Conservation (phyloP, 92 coral and sea anemone genomes). For the Umimayanthus kanabou region DNA sequence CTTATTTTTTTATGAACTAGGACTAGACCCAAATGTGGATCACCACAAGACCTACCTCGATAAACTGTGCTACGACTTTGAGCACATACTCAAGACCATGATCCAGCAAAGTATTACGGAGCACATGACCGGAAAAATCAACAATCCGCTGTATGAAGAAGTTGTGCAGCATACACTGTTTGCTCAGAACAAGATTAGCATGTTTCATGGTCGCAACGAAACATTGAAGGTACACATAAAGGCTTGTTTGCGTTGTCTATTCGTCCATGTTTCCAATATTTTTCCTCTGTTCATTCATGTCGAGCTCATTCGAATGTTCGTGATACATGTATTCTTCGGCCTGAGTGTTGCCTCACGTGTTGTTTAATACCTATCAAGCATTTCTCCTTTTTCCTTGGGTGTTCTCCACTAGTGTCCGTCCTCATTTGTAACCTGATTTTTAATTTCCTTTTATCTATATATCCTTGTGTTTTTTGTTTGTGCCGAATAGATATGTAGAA, state of each 20-base stretch:
- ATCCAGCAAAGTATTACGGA: constrained; percentile 65
- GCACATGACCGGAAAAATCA: constrained; percentile 55
- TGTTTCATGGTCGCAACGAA: constrained; percentile 69
- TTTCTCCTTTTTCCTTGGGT: too few species aligned
- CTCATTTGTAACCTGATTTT: too few species aligned
- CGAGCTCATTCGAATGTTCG: background rate
- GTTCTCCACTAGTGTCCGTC: too few species aligned
- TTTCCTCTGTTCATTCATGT: background rate
- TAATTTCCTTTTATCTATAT: too few species aligned
- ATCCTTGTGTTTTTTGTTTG: too few species aligned
- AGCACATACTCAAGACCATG: constrained; percentile 57
- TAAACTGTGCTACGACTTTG: constrained; percentile 65
- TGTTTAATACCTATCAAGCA: too few species aligned
- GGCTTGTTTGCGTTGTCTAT: background rate
- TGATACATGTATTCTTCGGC: too few species aligned
- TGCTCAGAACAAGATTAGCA: constrained; percentile 62
- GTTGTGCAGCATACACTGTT: constrained; percentile 75
- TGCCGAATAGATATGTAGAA: too few species aligned
- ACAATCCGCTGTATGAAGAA: constrained; percentile 68
- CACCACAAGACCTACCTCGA: constrained; percentile 66
- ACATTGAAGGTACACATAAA: constrained; percentile 53
- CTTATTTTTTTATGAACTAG: constrained; percentile 37
- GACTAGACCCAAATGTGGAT: constrained; percentile 64
- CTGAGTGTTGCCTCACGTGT: too few species aligned
- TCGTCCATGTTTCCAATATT: background rate